Conservation (phyloP, 2,113 vertebrate genomes). For the Cyrtonyx montezumae region DNA sequence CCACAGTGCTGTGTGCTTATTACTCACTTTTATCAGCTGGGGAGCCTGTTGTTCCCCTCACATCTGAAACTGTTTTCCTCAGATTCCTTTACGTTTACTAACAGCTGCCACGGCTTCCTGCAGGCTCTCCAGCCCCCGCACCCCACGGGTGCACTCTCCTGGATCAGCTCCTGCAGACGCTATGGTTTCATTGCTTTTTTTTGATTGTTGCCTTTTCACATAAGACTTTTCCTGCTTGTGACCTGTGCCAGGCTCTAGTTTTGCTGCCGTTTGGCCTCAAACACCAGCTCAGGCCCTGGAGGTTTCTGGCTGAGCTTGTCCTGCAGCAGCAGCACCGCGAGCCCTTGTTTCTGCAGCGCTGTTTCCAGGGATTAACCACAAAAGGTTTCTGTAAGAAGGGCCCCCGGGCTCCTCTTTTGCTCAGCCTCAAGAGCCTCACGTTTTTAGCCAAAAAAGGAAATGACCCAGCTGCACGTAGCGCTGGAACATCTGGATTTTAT, state of each 20-base stretch:
- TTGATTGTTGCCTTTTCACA: neutral
- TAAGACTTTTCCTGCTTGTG: neutral
- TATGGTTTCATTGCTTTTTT: neutral
- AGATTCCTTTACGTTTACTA: slow-evolving; percentile 42
- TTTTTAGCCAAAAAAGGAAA: slow-evolving; percentile 99
- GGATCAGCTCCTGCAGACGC: neutral
- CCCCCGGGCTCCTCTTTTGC: slow-evolving; percentile 72
- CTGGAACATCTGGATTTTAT: slow-evolving; percentile 95
- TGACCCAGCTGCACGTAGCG: slow-evolving; percentile 84
- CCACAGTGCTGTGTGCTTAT: fast-evolving
- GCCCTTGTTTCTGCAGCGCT: neutral
- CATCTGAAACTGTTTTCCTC: slow-evolving; percentile 26
- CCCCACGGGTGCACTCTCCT: fast-evolving
- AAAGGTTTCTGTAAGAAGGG: slow-evolving; percentile 67
- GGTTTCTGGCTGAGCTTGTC: neutral
- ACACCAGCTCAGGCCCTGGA: neutral
- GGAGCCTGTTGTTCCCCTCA: neutral
- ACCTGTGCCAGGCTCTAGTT: neutral
- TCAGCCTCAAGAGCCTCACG: slow-evolving; percentile 78
- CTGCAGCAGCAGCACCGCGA: neutral
- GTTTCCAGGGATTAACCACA: slow-evolving; percentile 54
- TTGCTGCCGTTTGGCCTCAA: neutral
- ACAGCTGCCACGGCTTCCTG: neutral
- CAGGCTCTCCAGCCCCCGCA: neutral
- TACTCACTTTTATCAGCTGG: neutral